Evolutionary conservation across 2,888 invertebrate genomes (phyloP).

Genomic region (Lissonota sp.): DNA sequence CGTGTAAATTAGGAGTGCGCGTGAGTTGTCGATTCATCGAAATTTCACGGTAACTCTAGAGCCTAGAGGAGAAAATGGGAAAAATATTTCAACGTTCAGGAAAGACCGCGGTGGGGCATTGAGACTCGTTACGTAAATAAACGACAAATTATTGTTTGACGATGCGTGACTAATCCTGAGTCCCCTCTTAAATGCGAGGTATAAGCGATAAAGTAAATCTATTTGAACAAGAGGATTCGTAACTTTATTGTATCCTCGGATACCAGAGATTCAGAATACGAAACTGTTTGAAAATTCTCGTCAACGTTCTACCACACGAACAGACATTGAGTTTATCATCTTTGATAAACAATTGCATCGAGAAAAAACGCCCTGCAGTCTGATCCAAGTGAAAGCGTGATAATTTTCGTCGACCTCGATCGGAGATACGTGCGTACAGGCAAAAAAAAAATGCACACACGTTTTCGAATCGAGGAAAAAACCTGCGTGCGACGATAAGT

Average conservation of each 20-base stretch:
- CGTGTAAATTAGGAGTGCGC: slow-evolving; percentile 5
- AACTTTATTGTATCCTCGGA: slow-evolving; percentile 11
- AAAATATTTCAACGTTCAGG: background rate
- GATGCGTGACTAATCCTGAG: slow-evolving; percentile 19
- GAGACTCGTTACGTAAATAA: slow-evolving; percentile 17
- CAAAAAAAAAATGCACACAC: slow-evolving; percentile 1
- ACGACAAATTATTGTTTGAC: slow-evolving; percentile 7
- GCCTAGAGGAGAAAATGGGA: slow-evolving; percentile 3
- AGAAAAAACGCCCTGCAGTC: background rate
- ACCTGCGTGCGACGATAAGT: background rate
- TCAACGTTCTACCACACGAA: slow-evolving; percentile 9
- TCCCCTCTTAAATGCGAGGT: background rate
- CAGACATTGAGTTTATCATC: slow-evolving; percentile 19
- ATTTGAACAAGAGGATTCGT: slow-evolving; percentile 55
- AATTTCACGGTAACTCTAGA: slow-evolving; percentile 6
- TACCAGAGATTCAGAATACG: slow-evolving; percentile 16
- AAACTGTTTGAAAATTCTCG: background rate
- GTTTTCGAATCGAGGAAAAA: background rate
- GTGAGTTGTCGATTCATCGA: background rate
- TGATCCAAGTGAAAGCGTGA: background rate
- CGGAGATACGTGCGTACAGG: background rate
- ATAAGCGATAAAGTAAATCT: slow-evolving; percentile 29
- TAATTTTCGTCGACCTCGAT: background rate
- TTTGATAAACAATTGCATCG: slow-evolving; percentile 26
- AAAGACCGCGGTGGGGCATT: background rate